Base-by-base conservation (phyloP, 1,140 invertebrate species). In the Dendroctonus valens region DNA sequence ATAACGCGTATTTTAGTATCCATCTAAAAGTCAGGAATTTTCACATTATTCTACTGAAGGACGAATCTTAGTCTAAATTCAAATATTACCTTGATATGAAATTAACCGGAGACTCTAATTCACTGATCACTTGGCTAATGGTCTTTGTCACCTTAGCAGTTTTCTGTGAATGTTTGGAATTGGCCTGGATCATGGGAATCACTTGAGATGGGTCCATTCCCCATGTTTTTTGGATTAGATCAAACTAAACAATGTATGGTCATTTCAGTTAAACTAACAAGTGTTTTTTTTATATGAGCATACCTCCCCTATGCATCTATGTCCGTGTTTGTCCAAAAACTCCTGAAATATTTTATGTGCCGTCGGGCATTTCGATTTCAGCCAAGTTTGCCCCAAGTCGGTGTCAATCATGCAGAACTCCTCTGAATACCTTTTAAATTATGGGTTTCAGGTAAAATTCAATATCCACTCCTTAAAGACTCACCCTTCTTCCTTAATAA, bases 221-320 rank as follows among this genome's bases (percentile, higher is more conserved):
- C 91, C 91, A 92, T 3, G 89, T 85, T 66, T 86, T 83, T 4
- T 83, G 81, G 3, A 76, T 74, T 1, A 91, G 73, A 72, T 92
- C 90, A 71, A 91, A 83, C 87, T 90, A 72, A 39, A 79, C 75
- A 49, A 59, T 12, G 39, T 41, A 63, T 41, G 59, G 26, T 26
- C 26, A 59, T 55, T 55, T 4, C 5, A 6, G 50, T 52, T 15
- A 52, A 6, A 6, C 8, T 0, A 40, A n/a, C 5, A 55, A 55
- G 0, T 39, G 38, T 5, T 41, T 46, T 46, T 46, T 55, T 4
- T 26, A 55, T 11, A 39, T 11, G 53, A 11, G 40, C 26, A 70
- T 76, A 90, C 88, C 81, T 94, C 92, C 78, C 86, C 84, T 39
- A 90, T 79, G 69, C 85, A 84, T 68, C 91, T 82, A 76, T 93